Evolutionary conservation across 2,888 invertebrate species (phyloP), one percentile per base, ranked within the genome.

Genomic region (Mythimna loreyi): DNA sequence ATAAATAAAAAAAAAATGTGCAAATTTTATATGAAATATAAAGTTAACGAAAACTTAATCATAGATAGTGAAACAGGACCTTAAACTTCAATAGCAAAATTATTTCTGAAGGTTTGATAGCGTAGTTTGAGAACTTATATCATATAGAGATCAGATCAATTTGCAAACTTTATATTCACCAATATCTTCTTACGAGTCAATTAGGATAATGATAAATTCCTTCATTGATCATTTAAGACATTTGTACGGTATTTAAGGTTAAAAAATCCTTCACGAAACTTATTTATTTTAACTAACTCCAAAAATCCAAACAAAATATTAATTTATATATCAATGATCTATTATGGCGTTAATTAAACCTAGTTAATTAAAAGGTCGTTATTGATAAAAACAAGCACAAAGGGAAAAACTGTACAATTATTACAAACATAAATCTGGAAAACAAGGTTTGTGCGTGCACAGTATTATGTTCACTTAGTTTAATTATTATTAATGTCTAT

Each of bases 341-440:
- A 43, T 43, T 52, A 43, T 21, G 40, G 43, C 43, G 43, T n/a
- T 53, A n/a, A 43, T 64, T 47, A 52, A n/a, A 63, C 58, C 49
- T 40, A 33, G 50, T 50, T 61, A 63, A 75, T 63, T 50, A 68
- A 52, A 49, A 75, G 45, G 45, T 56, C 30, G 36, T 50, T 43
- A 60, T 59, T 45, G 25, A 68, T 75, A 30, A 67, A 60, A 57
- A 21, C 25, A 61, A 63, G 11, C 50, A 23, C 36, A 40, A 56
- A 59, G 28, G 43, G 59, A 19, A 75, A 56, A 55, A 67, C 23
- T 40, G 16, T 61, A 30, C 36, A 45, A 36, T 63, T 71, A 71
- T 49, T 55, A 30, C 62, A 1, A 33, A 43, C n/a, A 43, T 16
- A 33, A 50, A 9, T 43, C 21, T 19, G 45, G 28, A 21, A 33